phyloP scores from a whole-genome alignment of 2,888 invertebrate genomes.

The Bellardia bayeri region DNA sequence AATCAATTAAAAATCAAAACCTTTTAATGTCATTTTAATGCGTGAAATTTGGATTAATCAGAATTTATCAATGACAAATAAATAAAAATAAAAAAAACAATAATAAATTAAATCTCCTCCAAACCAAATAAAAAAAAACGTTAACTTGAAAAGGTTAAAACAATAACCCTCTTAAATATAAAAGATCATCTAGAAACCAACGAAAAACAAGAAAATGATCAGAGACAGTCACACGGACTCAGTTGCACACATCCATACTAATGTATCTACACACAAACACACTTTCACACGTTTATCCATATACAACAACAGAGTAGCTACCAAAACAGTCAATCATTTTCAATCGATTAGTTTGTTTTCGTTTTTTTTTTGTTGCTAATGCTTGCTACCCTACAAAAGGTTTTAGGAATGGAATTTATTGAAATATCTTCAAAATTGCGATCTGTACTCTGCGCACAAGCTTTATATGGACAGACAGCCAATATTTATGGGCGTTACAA shows the following conservation, averaged over 20 bases:
- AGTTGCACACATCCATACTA: background rate
- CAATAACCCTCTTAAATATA: slow-evolving; percentile 54
- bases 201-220: slow-evolving; percentile 36
- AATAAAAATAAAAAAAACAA: slow-evolving; percentile 20
- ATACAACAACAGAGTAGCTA: background rate
- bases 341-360: slow-evolving; percentile 23
- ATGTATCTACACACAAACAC: no score
- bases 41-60: slow-evolving; percentile 62
- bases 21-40: slow-evolving; percentile 49
- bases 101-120: slow-evolving; percentile 27
- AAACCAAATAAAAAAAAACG: background rate
- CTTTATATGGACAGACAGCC: no score
- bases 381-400: background rate
- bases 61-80: slow-evolving; percentile 49
- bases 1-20: slow-evolving; percentile 13
- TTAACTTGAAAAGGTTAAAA: slow-evolving; percentile 54
- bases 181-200: slow-evolving; percentile 47
- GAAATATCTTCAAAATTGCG: no score
- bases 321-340: slow-evolving; percentile 54
- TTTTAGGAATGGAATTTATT: background rate
- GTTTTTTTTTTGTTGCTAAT: background rate
- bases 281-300: background rate
- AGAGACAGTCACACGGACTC: slow-evolving; percentile 6
- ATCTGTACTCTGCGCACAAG: no score
- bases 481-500: no score